Base-by-base conservation (phyloP, 92 coral and sea anemone species). In the Hydrozoanthus gracilis region DNA sequence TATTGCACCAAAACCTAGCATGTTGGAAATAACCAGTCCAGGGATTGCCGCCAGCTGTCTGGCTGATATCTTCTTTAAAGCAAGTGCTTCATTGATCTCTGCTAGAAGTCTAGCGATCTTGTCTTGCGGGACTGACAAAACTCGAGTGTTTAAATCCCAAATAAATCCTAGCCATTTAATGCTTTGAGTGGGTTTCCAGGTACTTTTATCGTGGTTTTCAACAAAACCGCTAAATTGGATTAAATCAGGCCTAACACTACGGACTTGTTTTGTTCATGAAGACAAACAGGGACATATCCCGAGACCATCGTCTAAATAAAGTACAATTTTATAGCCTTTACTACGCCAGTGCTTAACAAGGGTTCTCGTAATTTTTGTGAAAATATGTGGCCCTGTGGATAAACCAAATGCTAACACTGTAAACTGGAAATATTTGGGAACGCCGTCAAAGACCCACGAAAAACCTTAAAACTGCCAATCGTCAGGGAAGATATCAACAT, bases 341-440 rank as follows among this genome's bases (percentile, higher is more conserved):
- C 71, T 45, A 20, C 90, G 86, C 89, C 87, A 79, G 50, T 86
- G 87, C 74, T 83, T 88, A 20, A 91, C 89, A 10, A 91, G 70
- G 9, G 93, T 88, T 56, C 91, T 82, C 93, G 87, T 90, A 6
- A 91, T 46, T 67, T 91, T 91, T 72, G 93, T 87, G 49, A 91
- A 88, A 14, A 91, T 88, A n/a, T 84, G 78, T 8, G 89, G 89
- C 15, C 85, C 91, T 7, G 73, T 76, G 6, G 88, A 16, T 13
- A 89, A 51, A 13, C 91, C 88, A 56, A 89, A 89, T 12, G 92
- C 89, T 55, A 89, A 73, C 51, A 90, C 92, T 5, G 89, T 89
- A 65, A 78, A 85, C 76, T 66, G 15, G 58, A 84, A 89, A 84
- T 74, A 89, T 39, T 56, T 17, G 4, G 65, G 54, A 50, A 44